Percentiles rank a stretch among this genome's conserved stretches.
These are phyloP conservation scores for Ormyrus labotus DNA, from an alignment of 2,888 invertebrate genomes.

Conservation along the genomic window DNA sequence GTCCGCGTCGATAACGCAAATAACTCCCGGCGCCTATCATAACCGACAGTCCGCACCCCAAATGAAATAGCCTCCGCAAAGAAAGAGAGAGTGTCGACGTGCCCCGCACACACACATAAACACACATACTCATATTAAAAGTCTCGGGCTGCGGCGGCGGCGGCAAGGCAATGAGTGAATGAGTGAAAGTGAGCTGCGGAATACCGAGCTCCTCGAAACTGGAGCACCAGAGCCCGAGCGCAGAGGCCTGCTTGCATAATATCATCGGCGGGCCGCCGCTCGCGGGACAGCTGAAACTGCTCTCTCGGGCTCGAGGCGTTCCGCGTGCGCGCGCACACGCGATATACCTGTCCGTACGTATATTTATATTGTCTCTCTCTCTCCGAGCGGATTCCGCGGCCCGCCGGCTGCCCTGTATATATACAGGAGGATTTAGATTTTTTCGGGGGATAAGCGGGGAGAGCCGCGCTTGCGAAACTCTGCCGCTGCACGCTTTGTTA, in stretches of 20 bases:
- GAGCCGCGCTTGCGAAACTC: too few relatives aligned
- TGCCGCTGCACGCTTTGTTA: too few relatives aligned
- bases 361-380: too few relatives aligned
- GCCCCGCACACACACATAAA: neutral
- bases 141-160: neutral
- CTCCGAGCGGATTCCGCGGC: too few relatives aligned
- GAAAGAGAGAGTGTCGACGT: constrained; percentile 2
- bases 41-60: too few relatives aligned
- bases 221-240: constrained; percentile 63
- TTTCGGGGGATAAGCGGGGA: too few relatives aligned
- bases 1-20: too few relatives aligned
- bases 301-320: constrained; percentile 14
- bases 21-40: too few relatives aligned
- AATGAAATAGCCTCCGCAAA: too few relatives aligned
- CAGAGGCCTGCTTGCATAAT: constrained; percentile 69
- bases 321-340: constrained; percentile 13
- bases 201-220: constrained; percentile 68
- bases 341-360: neutral
- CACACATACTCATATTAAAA: neutral
- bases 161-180: constrained; percentile 64
- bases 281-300: constrained; percentile 43
- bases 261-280: constrained; percentile 61
- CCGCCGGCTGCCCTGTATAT: too few relatives aligned
- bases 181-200: constrained; percentile 72
- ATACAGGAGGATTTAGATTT: too few relatives aligned